Percentiles rank a stretch among this genome's conserved stretches.
These are phyloP conservation scores for Drosophila prostipennis DNA, from an alignment of 2,888 invertebrate genomes.

Conservation along the genomic window DNA sequence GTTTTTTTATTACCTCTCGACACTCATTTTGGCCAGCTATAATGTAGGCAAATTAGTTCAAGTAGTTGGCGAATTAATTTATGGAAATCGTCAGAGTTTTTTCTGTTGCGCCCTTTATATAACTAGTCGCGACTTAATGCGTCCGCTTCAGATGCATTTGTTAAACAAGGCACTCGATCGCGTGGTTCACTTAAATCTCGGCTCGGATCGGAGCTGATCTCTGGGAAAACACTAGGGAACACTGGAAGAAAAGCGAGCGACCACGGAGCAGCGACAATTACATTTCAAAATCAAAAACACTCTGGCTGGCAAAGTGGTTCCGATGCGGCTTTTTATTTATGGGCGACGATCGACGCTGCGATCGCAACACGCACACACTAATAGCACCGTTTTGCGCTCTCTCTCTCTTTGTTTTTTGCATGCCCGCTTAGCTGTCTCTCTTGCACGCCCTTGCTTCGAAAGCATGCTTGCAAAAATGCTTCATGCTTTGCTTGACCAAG, in stretches of 20 bases:
- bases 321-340: slow-evolving; percentile 62
- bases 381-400: slow-evolving; percentile 5
- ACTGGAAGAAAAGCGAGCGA: slow-evolving; percentile 7
- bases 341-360: slow-evolving; percentile 29
- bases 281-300: slow-evolving; percentile 43
- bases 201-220: neutral
- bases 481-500: slow-evolving; percentile 17
- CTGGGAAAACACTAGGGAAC: slow-evolving; percentile 1
- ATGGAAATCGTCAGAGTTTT: slow-evolving; percentile 7
- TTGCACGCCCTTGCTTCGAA: neutral
- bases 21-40: slow-evolving; percentile 53
- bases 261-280: slow-evolving; percentile 27
- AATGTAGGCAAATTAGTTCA: slow-evolving; percentile 53
- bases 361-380: slow-evolving; percentile 48
- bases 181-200: slow-evolving; percentile 4
- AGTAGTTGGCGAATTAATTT: slow-evolving; percentile 26
- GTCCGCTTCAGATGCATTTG: slow-evolving; percentile 25
- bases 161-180: slow-evolving; percentile 10
- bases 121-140: slow-evolving; percentile 45
- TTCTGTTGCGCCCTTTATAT: slow-evolving; percentile 40
- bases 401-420: slow-evolving; percentile 5
- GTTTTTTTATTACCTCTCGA: slow-evolving; percentile 57
- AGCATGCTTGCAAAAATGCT: slow-evolving; percentile 19
- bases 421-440: slow-evolving; percentile 2
- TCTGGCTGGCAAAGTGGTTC: slow-evolving; percentile 48